These are phyloP conservation scores for Cosmia trapezina DNA, from an alignment of 2,888 invertebrate genomes.

Conservation along the genomic window DNA sequence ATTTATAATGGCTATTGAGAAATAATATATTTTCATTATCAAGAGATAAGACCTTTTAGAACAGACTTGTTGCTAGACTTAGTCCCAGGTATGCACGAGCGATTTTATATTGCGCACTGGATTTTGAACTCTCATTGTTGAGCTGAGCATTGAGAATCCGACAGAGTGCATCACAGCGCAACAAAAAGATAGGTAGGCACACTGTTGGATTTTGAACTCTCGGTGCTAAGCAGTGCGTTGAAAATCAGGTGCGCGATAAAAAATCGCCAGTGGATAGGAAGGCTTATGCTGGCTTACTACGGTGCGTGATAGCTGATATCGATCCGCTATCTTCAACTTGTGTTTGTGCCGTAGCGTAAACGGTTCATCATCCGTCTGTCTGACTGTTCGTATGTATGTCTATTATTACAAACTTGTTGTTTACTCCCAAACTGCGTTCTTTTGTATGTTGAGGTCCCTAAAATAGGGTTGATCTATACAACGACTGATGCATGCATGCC, in stretches of 20 bases:
- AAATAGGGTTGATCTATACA: too few relatives aligned
- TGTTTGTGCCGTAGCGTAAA: background rate
- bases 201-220: constrained; percentile 1
- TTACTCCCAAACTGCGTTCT: background rate
- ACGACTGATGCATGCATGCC: too few relatives aligned
- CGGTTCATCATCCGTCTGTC: background rate
- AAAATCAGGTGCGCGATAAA: too few relatives aligned
- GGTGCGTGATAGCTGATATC: too few relatives aligned
- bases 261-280: background rate
- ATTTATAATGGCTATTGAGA: background rate
- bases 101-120: background rate
- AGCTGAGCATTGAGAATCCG: background rate
- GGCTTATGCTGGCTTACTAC: background rate
- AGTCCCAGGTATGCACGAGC: background rate
- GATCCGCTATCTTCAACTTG: background rate
- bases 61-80: background rate
- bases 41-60: background rate
- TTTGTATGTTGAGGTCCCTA: background rate
- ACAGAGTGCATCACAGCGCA: background rate
- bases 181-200: background rate
- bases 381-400: background rate
- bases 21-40: background rate
- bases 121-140: background rate
- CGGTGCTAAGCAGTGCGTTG: too few relatives aligned
- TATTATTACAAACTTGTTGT: background rate